Base-by-base conservation (phyloP, 1,140 invertebrate genomes). In the Sycophila sp. region DNA sequence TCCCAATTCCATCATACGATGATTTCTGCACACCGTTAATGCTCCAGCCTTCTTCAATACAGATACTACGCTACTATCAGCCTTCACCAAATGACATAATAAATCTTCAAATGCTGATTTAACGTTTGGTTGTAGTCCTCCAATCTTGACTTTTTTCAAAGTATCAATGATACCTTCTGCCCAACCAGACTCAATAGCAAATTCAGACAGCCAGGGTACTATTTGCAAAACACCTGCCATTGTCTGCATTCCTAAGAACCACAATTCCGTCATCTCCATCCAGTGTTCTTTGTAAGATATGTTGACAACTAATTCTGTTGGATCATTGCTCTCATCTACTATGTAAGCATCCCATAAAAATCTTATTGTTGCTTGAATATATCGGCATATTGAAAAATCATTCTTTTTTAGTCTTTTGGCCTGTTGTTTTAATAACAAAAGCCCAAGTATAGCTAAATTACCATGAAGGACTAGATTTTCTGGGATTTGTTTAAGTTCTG, bases 211-310 rank as follows among this genome's bases (percentile, higher is more conserved):
- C 95, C 95, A 96, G 1, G 94, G 94, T 53, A 96, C 89, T 51
- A 91, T 88, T 4, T 92, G 88, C 8, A 97, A 83, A 0, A 97
- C 91, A 5, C 91, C 89, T 74, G 93, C 92, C 85, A 96, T 91
- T 13, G 94, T 96, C 84, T 97, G 95, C 94, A 97, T 96, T 13
- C 95, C 95, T 22, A 97, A 85, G 84, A 96, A 97, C 96, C 96
- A 97, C 1, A 97, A 85, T 82, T 97, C 96, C 83, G 92, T 94
- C 17, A 97, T 88, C 77, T 96, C 94, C 81, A 92, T 90, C 96
- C 95, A 97, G 69, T 91, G 87, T 79, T 93, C 92, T 78, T 95
- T 95, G 81, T 97, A 97, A 13, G 89, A 88, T 87, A 94, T 93
- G 2, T 94, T 90, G 0, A 97, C 92, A 2, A 95, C 93, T 36